Percentiles rank a stretch among this genome's conserved stretches.
Conservation (phyloP, 1,140 invertebrate species). For the Euura saliciscinereae region DNA sequence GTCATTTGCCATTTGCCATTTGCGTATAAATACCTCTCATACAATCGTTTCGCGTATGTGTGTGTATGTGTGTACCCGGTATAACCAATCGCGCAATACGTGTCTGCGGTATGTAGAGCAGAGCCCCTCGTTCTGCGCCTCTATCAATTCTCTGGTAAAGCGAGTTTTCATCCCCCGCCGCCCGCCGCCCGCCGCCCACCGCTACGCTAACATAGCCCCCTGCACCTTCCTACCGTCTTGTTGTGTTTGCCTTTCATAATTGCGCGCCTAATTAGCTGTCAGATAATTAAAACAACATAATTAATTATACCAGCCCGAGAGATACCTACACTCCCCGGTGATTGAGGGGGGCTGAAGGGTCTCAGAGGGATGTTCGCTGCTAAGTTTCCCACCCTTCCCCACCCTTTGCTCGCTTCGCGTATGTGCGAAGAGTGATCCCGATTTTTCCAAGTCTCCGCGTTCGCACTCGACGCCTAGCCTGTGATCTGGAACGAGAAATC, state of each 20-base stretch:
- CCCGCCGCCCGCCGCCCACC: neutral
- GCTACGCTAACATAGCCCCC: neutral
- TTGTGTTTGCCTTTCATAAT: constrained; percentile 44
- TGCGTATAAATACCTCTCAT: too few relatives aligned
- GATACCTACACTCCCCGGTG: constrained; percentile 7
- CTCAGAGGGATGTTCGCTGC: neutral
- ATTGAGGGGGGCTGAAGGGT: neutral
- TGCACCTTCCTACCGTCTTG: constrained; percentile 20
- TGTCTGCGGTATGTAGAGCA: neutral
- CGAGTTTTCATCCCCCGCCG: neutral
- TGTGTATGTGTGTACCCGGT: too few relatives aligned
- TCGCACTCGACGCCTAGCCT: neutral
- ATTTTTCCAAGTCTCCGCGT: too few relatives aligned
- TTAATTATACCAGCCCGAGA: constrained; percentile 37
- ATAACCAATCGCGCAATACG: too few relatives aligned
- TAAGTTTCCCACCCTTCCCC: neutral
- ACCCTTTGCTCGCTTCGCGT: too few relatives aligned
- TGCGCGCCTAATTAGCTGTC: constrained; percentile 45
- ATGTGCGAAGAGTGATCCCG: too few relatives aligned
- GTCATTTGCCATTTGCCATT: too few relatives aligned
- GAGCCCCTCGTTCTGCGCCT: constrained; percentile 3
- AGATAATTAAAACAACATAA: constrained; percentile 47
- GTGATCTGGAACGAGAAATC: neutral
- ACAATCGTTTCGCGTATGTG: too few relatives aligned
- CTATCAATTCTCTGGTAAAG: constrained; percentile 7